Percentiles rank a stretch among this genome's conserved stretches.
phyloP scores from a whole-genome alignment of 2,113 vertebrate genomes.

The Climacteris rufus region DNA sequence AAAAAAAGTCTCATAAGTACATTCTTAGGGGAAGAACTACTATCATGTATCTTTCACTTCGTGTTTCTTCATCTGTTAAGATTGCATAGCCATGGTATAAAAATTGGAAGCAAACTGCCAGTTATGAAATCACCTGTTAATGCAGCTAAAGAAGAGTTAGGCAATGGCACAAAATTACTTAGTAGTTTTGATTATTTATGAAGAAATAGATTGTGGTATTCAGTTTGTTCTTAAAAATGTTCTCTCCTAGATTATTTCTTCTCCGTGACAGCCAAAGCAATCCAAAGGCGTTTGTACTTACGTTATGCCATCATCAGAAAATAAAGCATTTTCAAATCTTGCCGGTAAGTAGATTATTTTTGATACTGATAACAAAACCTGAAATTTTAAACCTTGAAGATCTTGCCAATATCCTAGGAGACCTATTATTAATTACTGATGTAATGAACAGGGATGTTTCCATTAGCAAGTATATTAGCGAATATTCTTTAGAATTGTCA shows the following conservation, averaged over 20 bases:
- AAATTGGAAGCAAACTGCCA: neutral
- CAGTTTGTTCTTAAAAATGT: slow-evolving; percentile 7
- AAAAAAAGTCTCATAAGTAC: neutral
- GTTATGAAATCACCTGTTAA: neutral
- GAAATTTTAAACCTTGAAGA: neutral
- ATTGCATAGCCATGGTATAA: neutral
- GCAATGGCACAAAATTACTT: neutral
- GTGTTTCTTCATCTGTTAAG: neutral
- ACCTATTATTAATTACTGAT: neutral
- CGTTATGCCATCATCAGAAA: slow-evolving; percentile 98
- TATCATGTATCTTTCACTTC: neutral
- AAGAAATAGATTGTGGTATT: neutral
- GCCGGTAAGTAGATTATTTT: slow-evolving; percentile 80
- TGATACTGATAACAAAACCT: neutral
- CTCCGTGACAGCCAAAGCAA: slow-evolving; percentile 98
- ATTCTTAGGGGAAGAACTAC: neutral
- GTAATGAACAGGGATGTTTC: neutral
- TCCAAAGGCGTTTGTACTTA: slow-evolving; percentile 97
- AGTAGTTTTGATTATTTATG: neutral
- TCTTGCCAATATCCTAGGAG: neutral
- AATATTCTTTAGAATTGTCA: neutral
- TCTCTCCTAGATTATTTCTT: slow-evolving; percentile 85
- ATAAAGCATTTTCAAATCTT: slow-evolving; percentile 99
- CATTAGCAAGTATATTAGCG: neutral
- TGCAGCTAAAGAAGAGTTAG: neutral